Conservation (phyloP, 2,113 vertebrate species). For the Astur gentilis region DNA sequence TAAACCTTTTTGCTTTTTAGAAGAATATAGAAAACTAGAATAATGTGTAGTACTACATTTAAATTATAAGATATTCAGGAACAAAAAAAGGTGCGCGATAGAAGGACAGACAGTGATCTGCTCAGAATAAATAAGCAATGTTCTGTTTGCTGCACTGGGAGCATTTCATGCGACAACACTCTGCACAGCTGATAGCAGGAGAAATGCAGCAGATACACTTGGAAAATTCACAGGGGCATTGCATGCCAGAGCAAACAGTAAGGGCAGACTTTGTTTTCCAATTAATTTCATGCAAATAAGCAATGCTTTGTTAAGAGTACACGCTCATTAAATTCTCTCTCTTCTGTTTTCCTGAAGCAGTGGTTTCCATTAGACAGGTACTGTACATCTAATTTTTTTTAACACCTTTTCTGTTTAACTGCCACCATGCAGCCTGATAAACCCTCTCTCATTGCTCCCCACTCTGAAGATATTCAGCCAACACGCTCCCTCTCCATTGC, state of each 20-base stretch:
- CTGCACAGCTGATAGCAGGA: background rate
- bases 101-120: accelerated
- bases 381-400: background rate
- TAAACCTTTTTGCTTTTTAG: background rate
- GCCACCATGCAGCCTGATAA: background rate
- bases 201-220: background rate
- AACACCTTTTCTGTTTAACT: background rate
- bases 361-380: background rate
- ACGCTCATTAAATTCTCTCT: background rate
- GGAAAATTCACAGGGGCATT: background rate
- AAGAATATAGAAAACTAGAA: background rate
- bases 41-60: accelerated
- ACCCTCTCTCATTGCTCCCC: background rate
- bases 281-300: background rate
- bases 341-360: background rate
- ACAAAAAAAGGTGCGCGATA: background rate
- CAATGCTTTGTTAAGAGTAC: background rate
- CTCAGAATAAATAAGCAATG: accelerated
- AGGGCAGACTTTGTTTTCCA: background rate
- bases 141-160: background rate
- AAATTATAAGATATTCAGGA: background rate
- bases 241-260: background rate
- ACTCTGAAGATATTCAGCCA: background rate
- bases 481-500: accelerated
- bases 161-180: background rate